Base-by-base conservation (phyloP, 2,888 invertebrate genomes). In the Eupeodes latifasciatus region DNA sequence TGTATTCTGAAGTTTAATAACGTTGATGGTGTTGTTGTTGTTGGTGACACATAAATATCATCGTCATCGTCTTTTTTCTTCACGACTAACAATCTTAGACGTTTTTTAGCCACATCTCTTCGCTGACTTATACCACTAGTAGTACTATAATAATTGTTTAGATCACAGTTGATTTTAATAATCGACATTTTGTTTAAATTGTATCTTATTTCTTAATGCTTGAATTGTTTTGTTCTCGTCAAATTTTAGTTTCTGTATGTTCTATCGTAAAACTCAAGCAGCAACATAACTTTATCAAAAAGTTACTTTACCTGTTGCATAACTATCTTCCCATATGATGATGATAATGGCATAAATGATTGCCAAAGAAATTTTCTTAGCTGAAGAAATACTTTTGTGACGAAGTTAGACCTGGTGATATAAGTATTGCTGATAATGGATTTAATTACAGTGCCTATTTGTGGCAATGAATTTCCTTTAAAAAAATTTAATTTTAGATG, bases 41-140 rank as follows among this genome's bases (percentile, higher is more conserved):
- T 66, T 62, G 62, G 53, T 36, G 51, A 34, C 12, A 49, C 44
- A 69, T 16, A 59, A 44, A 71, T 6, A n/a, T 51, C 16, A 16
- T 55, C 59, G 1, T 67, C 59, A 5, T 64, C 47, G 36, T 61
- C 49, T 11, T 19, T 53, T 10, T 79, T 59, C 4, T 79, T 14
- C 14, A 55, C 66, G 14, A 49, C 64, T 12, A 69, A 66, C 78
- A 81, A 61, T 89, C 85, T 85, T 12, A 89, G 72, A 19, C 89
- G 89, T 76, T 90, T 90, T 19, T 81, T 89, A 67, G 89, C 87
- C 7, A 90, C 89, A 85, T 90, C 89, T 34, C 87, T 85, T 11
- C 90, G 81, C 62, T 89, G 89, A 89, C 88, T 90, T 90, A 89
- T 85, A 90, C 87, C 86, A 88, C 89, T 90, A 89, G 85, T 81